These are phyloP conservation scores for Agapornis roseicollis DNA, from an alignment of 2,113 vertebrate genomes.

Conservation along the genomic window DNA sequence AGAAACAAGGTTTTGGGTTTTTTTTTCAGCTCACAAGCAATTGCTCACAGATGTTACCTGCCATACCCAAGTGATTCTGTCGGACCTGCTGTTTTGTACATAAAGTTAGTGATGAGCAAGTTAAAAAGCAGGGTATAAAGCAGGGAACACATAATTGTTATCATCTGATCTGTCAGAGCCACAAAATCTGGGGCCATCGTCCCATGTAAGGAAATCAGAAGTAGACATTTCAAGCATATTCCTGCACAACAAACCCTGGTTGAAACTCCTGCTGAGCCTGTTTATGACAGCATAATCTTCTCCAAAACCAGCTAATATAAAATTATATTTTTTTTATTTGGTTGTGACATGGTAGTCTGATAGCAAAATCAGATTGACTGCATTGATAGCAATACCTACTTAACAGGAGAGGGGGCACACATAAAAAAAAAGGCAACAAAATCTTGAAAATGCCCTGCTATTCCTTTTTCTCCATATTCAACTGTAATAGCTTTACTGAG, in stretches of 20 bases:
- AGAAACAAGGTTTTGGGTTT: neutral
- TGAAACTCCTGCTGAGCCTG: conserved; percentile 60
- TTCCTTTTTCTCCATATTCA: neutral
- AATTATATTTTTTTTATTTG: conserved; percentile 41
- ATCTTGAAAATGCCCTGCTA: neutral
- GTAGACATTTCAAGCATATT: conserved; percentile 11
- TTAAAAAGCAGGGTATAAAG: neutral
- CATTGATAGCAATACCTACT: conserved; percentile 17
- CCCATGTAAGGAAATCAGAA: neutral
- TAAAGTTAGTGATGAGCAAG: neutral
- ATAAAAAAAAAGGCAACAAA: conserved; percentile 29
- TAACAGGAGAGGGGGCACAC: neutral
- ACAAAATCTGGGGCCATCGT: neutral
- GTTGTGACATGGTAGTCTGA: neutral
- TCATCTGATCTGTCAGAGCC: neutral
- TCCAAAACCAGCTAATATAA: conserved; percentile 43
- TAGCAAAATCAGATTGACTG: conserved; percentile 13
- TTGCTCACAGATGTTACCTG: conserved; percentile 24
- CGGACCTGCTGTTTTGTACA: neutral
- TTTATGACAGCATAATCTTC: conserved; percentile 66
- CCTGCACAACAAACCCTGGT: neutral
- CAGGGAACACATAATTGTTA: neutral
- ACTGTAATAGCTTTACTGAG: conserved; percentile 7
- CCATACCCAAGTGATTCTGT: neutral
- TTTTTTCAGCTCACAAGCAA: neutral